Base-by-base conservation (phyloP, 2,888 invertebrate genomes). In the Caenorhabditis virilis region DNA sequence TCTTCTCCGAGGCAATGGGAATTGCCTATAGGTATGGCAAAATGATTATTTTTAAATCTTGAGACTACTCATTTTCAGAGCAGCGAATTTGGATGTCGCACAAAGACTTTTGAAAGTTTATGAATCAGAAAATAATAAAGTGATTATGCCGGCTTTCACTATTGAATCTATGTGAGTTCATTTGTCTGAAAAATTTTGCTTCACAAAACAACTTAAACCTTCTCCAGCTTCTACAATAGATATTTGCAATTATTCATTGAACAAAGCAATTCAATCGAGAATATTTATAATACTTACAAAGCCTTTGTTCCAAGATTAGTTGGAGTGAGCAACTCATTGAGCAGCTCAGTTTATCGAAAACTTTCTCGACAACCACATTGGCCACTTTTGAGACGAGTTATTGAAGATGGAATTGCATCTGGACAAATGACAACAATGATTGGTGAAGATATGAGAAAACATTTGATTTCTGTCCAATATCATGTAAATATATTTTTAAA, bases 251-350 rank as follows among this genome's bases (percentile, higher is more conserved):
- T 68, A 35, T 62, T 42, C 39, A 50, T 69, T 25, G 70, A 70
- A 11, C 56, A 54, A 25, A 51, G 55, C 3, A 27, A 49, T 11
- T 64, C 63, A 3, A 51, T 73, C 3, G 64, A 74, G 16, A 56
- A 59, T 27, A 57, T 78, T 16, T 55, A 70, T 13, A 42, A 62
- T 6, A 49, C 72, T 25, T 80, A 80, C 58, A 70, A 57, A 22
- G 25, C 58, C 9, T 53, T 72, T 26, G 78, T 80, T 11, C 80
- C 80, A 1, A 48, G 75, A 15, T 52, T 75, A 3, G 76, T 80
- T n/a, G 77, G 77, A 2, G 69, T 71, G 25, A 66, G 61, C 33
- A 52, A 68, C 2, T 41, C 52, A 1, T 47, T 78, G n/a, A 64
- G 57, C 20, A n/a, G 26, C 0, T 38, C 45, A 5, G 39, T 78